Base-by-base conservation (phyloP, 2,113 vertebrate genomes). In the Pachyramphus minor region DNA sequence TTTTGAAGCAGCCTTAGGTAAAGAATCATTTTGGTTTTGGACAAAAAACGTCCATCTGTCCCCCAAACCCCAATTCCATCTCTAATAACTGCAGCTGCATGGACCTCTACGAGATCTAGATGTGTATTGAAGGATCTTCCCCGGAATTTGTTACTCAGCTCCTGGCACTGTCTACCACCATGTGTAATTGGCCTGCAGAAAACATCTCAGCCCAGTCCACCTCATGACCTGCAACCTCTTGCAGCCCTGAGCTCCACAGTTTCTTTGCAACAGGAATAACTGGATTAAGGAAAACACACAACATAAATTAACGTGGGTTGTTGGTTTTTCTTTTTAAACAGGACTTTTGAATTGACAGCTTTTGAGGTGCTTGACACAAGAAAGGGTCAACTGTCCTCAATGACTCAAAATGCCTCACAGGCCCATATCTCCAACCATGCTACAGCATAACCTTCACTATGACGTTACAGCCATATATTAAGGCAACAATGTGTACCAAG, bases 351-450 rank as follows among this genome's bases (percentile, higher is more conserved):
- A 13, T 11, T 77, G 27, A 35, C 33, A 39, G 20, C 4, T 77
- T 87, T 86, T 17, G 6, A 84, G 30, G 30, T 74, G 13, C 31
- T 55, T 35, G 42, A 47, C 21, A 45, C 9, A 74, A 31, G 42
- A 86, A 84, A 15, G 13, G 35, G 69, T 14, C 45, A 62, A 50
- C 12, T 74, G 50, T 50, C 27, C 19, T 37, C 47, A 56, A 0
- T 14, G 50, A 41, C 27, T 47, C 1, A 0, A 88, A 80, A 74
- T 59, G 14, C 12, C 31, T 90, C 44, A 42, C 44, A 87, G 52
- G 28, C 6, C 24, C 19, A 1, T 11, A 11, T 25, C 24, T 67
- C 68, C n/a, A 41, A 19, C 27, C 0, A 0, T 35, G 23, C 59
- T 52, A 39, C 8, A 53, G 44, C 11, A 2, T 63, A 90, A 95